Base-by-base conservation (phyloP, 2,797 vertebrate species). In the Salmo trutta region DNA sequence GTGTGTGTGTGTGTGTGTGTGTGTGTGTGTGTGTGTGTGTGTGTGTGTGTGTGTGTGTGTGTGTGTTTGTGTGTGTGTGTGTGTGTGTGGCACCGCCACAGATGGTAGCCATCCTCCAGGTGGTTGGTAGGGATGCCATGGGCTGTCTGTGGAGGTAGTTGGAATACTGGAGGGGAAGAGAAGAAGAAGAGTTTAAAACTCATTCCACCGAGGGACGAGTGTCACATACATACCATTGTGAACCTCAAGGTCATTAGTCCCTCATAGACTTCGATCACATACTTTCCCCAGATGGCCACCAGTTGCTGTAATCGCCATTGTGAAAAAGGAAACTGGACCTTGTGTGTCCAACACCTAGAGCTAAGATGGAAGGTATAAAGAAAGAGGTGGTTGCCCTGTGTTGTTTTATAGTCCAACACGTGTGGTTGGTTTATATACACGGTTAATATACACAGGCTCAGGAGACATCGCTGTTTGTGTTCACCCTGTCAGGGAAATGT, bases 81-180 rank as follows among this genome's bases (percentile, higher is more conserved):
- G 51, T 14, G 27, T 76, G 31, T 6, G 33, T 99, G 78, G 98
- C 98, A 7, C 98, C 97, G 0, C 98, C 98, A 98, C 98, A 99
- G 91, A 99, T 99, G 53, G 98, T 99, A 82, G 98, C 95, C 98
- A 98, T 99, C 76, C 97, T 96, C 98, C 98, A 99, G 0, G 97
- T 99, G 96, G 0, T 99, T 99, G 7, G 92, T 82, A 78, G 95
- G 65, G 81, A 89, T 29, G 96, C 92, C 82, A 98, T 36, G 91
- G 80, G 93, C 94, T 99, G 97, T 77, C 97, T 95, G 85, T 99
- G 94, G 80, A 99, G 91, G 92, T 97, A 99, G 91, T 97, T 96
- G 27, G 98, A 99, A 64, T 97, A 94, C 98, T 99, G 74, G 89
- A 79, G 1, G 71, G 12, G 16, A 52, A 33, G 75, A 15, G 24